A percentile compares a stretch with the other conserved stretches of the same genome.
phyloP scores from a whole-genome alignment of 2,113 vertebrate species.

The Trogon melanurus region DNA sequence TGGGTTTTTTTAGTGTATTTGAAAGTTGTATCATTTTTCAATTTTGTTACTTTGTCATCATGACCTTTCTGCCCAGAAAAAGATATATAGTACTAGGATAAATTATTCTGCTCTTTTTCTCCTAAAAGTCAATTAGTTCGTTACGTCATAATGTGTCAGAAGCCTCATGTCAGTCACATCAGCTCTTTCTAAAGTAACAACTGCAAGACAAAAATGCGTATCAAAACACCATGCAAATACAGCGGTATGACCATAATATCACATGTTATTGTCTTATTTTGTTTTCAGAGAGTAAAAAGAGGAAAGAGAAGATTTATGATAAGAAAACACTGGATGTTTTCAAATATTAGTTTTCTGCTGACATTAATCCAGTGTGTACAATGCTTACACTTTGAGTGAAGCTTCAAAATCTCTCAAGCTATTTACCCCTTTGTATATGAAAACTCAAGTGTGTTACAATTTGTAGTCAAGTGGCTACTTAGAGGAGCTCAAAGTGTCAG shows the following conservation, averaged over 20 bases:
- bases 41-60: constrained; percentile 37
- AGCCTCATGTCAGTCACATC: constrained; percentile 34
- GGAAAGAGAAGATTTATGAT: not conserved
- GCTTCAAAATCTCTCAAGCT: not conserved
- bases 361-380: not conserved
- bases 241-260: not conserved
- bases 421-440: not conserved
- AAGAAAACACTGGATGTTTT: not conserved
- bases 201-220: not conserved
- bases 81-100: constrained; percentile 23
- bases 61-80: constrained; percentile 38
- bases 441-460: constrained; percentile 21
- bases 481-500: not conserved
- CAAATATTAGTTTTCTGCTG: not conserved
- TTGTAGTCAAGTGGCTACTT: constrained; percentile 2
- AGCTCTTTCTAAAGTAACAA: constrained; percentile 35
- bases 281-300: not conserved
- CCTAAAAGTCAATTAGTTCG: constrained; percentile 34
- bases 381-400: not conserved
- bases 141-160: constrained; percentile 8
- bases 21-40: not conserved
- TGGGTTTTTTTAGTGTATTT: not conserved
- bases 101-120: constrained; percentile 49
- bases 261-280: not conserved
- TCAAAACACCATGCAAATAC: constrained; percentile 14